Evolutionary conservation across 2,888 invertebrate genomes (phyloP), one percentile per base, ranked within the genome.

Genomic region (Lottia gigantea): DNA sequence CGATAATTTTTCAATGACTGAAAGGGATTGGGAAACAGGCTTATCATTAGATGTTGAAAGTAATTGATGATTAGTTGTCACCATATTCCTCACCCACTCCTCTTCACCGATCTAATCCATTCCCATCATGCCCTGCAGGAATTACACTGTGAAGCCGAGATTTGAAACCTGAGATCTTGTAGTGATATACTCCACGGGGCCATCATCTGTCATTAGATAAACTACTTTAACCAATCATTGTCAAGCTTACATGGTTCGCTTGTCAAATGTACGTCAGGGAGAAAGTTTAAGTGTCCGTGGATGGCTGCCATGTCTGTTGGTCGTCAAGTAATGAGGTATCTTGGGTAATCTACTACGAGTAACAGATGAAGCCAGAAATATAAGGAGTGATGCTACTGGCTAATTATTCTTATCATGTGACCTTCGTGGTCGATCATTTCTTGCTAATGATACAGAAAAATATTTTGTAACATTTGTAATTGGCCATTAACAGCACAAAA

Each of bases 101-200:
- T 40, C 11, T 40, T 40, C 40, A 40, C 40, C 40, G 7, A 40
- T 40, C 40, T 40, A 55, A 55, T 55, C 23, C 55, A 19, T 55
- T 55, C n/a, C 23, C 55, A 55, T 19, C 55, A 23, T 55, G 55
- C 55, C 55, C 55, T 55, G 14, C 23, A 55, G 55, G 55, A 19
- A 55, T 55, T 23, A 23, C 23, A 55, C 55, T 19, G 55, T 14
- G 23, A 23, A 23, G 19, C 19, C 11, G 23, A 55, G 55, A 55
- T 23, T 11, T 23, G 55, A 55, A 55, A 55, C 55, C 1, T 55
- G 55, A 55, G 55, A 23, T 55, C 11, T 14, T 19, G 23, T 55
- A 55, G 55, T 23, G 55, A 55, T 55, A 55, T 55, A 55, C 55
- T 55, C 55, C 55, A 55, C 19, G 55, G 55, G 23, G 55, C 55